These are phyloP conservation scores for Wiebesia pumilae DNA, from an alignment of 1,140 invertebrate species.

Conservation along the genomic window DNA sequence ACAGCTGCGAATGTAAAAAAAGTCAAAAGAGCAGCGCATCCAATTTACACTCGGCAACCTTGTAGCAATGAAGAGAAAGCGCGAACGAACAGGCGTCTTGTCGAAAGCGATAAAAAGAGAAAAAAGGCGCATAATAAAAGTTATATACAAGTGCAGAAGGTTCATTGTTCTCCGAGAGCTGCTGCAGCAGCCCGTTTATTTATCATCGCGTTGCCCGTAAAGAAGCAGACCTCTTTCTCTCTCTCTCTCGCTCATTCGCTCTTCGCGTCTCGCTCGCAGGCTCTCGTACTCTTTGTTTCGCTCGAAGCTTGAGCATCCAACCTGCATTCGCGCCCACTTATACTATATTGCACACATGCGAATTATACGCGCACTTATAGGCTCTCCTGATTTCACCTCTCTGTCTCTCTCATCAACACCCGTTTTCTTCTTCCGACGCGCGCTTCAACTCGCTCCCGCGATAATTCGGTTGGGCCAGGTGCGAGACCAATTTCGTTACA, in stretches of 20 bases:
- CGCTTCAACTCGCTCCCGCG: background rate
- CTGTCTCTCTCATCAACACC: background rate
- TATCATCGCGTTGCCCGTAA: constrained; percentile 20
- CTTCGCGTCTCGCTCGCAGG: background rate
- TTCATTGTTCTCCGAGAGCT: constrained; percentile 23
- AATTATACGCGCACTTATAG: background rate
- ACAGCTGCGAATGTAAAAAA: background rate
- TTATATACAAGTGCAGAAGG: constrained; percentile 35
- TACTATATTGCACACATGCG: background rate
- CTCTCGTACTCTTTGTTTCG: constrained; percentile 49
- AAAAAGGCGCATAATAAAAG: constrained; percentile 16
- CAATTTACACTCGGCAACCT: constrained; percentile 16
- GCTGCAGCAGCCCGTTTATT: constrained; percentile 22
- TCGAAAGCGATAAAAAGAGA: constrained; percentile 18
- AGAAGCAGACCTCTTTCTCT: background rate
- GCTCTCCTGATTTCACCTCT: background rate
- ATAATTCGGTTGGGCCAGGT: constrained; percentile 56
- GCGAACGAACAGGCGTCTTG: constrained; percentile 16
- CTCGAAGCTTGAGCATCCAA: constrained; percentile 1
- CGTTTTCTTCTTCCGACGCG: background rate
- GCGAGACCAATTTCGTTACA: constrained; percentile 59
- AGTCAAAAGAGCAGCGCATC: constrained; percentile 4
- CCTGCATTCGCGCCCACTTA: background rate
- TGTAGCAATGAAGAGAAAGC: constrained; percentile 16
- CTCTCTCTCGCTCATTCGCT: background rate